Conservation (phyloP, 2,113 vertebrate species). For the Phaetusa simplex region DNA sequence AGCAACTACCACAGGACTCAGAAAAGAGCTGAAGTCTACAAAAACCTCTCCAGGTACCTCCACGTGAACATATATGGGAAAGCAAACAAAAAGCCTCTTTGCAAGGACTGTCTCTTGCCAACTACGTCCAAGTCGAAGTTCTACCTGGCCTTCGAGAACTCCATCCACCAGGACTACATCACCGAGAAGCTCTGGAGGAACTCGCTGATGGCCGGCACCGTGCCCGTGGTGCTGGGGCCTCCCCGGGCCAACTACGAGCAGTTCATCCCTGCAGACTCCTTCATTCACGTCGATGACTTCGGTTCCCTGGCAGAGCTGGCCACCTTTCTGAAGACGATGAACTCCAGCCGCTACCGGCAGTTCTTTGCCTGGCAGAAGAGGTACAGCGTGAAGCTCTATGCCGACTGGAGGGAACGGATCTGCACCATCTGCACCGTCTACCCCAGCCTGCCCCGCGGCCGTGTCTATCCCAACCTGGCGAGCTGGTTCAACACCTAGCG, state of each 20-base stretch:
- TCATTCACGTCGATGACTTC: slow-evolving; percentile 90
- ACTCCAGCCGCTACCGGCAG: slow-evolving; percentile 72
- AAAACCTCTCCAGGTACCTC: slow-evolving; percentile 72
- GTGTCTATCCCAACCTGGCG: slow-evolving; percentile 76
- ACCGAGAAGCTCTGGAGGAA: slow-evolving; percentile 96
- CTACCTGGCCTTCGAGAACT: slow-evolving; percentile 95
- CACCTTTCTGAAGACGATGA: slow-evolving; percentile 75
- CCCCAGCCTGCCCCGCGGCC: slow-evolving; percentile 57
- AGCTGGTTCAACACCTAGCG: slow-evolving; percentile 69
- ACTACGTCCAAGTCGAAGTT: slow-evolving; percentile 85
- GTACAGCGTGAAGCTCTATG: slow-evolving; percentile 72
- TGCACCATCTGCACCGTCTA: slow-evolving; percentile 82
- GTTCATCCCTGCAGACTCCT: slow-evolving; percentile 80
- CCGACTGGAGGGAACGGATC: slow-evolving; percentile 85
- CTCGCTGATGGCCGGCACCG: slow-evolving; percentile 73
- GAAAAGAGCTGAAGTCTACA: slow-evolving; percentile 76
- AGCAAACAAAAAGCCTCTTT: slow-evolving; percentile 61
- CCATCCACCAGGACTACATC: slow-evolving; percentile 86
- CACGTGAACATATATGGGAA: slow-evolving; percentile 80
- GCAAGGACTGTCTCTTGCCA: slow-evolving; percentile 71
- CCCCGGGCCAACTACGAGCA: slow-evolving; percentile 79
- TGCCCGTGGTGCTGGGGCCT: slow-evolving; percentile 89
- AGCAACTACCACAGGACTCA: slow-evolving; percentile 81
- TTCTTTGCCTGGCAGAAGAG: slow-evolving; percentile 81
- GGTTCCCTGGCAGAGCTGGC: slow-evolving; percentile 76